phyloP scores from a whole-genome alignment of 2,797 vertebrate species.

The Lepilemur ruficaudatus region DNA sequence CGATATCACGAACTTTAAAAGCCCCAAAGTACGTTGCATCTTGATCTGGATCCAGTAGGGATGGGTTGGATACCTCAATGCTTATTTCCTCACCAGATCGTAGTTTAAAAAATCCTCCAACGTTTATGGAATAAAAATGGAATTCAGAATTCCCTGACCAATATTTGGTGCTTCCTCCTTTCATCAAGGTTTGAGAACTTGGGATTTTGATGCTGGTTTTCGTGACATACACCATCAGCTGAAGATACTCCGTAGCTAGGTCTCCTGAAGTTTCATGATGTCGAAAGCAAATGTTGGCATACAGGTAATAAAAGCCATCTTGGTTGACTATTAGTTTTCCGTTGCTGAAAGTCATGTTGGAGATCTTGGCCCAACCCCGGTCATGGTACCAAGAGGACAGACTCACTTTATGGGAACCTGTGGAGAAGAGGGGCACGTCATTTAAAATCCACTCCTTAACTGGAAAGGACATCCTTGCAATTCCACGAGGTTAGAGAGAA shows the following conservation, averaged over 20 bases:
- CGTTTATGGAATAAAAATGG: constrained; percentile 96
- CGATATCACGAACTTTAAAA: constrained; percentile 93
- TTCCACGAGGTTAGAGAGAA: neutral
- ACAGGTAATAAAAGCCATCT: constrained; percentile 95
- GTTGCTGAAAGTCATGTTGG: constrained; percentile 90
- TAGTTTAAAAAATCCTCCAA: constrained; percentile 92
- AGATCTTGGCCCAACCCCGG: constrained; percentile 88
- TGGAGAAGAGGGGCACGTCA: neutral
- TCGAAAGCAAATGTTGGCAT: constrained; percentile 97
- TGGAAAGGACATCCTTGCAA: neutral
- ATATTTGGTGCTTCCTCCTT: constrained; percentile 94
- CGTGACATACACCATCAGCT: constrained; percentile 94
- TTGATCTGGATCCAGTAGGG: constrained; percentile 91
- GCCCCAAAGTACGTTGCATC: constrained; percentile 96
- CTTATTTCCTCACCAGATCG: constrained; percentile 91
- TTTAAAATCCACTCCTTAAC: neutral
- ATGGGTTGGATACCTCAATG: constrained; percentile 93
- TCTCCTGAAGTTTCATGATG: constrained; percentile 85
- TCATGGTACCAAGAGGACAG: constrained; percentile 91
- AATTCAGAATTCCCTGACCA: constrained; percentile 90
- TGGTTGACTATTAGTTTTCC: constrained; percentile 92
- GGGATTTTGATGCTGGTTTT: constrained; percentile 91
- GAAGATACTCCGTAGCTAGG: constrained; percentile 87
- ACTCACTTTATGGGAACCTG: constrained; percentile 86
- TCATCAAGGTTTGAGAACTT: constrained; percentile 89